Evolutionary conservation across 2,113 vertebrate genomes (phyloP), one percentile per base, ranked within the genome.

Genomic region (Xyrauchen texanus): DNA sequence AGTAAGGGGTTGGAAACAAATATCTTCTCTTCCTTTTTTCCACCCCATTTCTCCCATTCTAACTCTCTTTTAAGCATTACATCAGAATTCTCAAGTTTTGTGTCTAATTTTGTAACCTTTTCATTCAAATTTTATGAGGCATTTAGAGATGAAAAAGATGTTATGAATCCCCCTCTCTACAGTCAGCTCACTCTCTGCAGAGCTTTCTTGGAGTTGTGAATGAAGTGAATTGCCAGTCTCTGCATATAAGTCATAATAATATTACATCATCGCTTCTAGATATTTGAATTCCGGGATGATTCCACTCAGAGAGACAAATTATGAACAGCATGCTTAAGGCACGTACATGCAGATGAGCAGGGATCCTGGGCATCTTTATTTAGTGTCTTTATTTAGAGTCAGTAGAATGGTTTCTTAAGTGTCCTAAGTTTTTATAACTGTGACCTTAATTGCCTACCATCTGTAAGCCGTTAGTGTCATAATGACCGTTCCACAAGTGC

Each of bases 71-170:
- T 42, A 78, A 53, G 75, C 57, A 78, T 84, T 81, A 70, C 79
- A 65, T 79, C 65, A 81, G 52, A 65, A 68, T 77, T 70, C 21
- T 34, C 21, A 1, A 34, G 21, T 34, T 44, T 42, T 16, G 44
- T 4, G 3, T 68, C 71, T 82, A 61, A 71, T 75, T 81, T 49
- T 81, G 53, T 61, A 64, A 70, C 70, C 9, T 44, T 76, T 71
- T 76, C 79, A 82, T 84, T 79, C 45, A 81, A 71, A 63, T 75
- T 81, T 79, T 63, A 83, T 76, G 57, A 63, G 57, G 71, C 68
- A 64, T 83, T 79, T 79, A 79, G 60, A 58, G 73, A 57, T 61
- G 42, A 76, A 34, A 57, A 52, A 75, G 70, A 79, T 64, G 64
- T 70, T 76, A 74, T 63, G 70, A 82, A 75, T 79, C 77, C 49